These are phyloP conservation scores for Steatocranus sp. DNA, from an alignment of 2,797 vertebrate species.

Conservation along the genomic window DNA sequence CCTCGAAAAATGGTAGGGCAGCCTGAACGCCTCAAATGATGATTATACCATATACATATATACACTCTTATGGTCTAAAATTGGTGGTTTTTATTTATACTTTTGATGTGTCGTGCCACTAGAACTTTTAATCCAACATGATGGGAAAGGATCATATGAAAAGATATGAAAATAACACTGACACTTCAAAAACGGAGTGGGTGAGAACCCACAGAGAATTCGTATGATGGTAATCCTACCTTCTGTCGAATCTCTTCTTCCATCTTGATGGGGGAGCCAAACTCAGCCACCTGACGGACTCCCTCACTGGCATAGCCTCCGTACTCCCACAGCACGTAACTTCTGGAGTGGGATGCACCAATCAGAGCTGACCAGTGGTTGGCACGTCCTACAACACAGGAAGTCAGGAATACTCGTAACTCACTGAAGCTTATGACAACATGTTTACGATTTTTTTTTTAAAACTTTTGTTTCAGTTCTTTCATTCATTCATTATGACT, in stretches of 20 bases:
- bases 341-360: conserved; percentile 90
- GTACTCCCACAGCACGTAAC: conserved; percentile 94
- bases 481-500: background rate
- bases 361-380: conserved; percentile 99
- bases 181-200: background rate
- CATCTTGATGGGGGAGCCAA: conserved; percentile 97
- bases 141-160: background rate
- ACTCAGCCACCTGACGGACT: conserved; percentile 91
- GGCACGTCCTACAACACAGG: conserved; percentile 79
- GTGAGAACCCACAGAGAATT: background rate
- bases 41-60: background rate
- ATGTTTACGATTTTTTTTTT: background rate
- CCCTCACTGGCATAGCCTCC: conserved; percentile 93
- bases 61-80: background rate
- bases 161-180: background rate
- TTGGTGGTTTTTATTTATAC: background rate
- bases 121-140: background rate
- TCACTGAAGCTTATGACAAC: background rate
- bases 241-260: conserved; percentile 97
- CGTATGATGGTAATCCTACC: conserved; percentile 63
- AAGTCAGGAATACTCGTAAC: background rate
- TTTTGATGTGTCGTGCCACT: background rate
- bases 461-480: background rate
- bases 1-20: background rate
- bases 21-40: background rate